Conservation (phyloP, 2,113 vertebrate genomes). For the Dicaeum eximium region DNA sequence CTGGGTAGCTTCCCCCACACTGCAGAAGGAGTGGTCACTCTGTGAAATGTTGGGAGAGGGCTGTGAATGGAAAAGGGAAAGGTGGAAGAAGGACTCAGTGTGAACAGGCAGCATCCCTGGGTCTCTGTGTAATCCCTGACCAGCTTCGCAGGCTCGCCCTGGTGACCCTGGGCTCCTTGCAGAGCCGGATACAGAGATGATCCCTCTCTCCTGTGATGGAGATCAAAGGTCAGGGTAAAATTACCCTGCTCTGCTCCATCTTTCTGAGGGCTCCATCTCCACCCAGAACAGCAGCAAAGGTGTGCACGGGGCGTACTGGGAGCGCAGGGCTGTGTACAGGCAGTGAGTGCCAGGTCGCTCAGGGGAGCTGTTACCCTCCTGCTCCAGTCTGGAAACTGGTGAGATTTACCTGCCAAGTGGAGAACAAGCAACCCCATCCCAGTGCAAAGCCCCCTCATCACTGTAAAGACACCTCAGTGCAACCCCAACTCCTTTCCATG, state of each 20-base stretch:
- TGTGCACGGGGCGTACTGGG: rapidly evolving
- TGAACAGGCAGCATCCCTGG: neutral
- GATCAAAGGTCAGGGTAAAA: constrained; percentile 64
- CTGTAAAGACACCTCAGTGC: neutral
- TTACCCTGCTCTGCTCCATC: constrained; percentile 37
- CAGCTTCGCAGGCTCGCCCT: neutral
- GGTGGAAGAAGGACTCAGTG: neutral
- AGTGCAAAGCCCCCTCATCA: neutral
- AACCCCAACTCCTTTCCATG: neutral
- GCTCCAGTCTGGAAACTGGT: neutral
- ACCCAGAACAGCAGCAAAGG: neutral
- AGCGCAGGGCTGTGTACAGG: neutral
- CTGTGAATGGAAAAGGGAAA: constrained; percentile 9
- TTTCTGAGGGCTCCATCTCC: neutral
- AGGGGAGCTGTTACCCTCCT: rapidly evolving
- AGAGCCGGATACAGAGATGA: constrained; percentile 62
- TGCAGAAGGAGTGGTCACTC: neutral
- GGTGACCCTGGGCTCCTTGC: constrained; percentile 54
- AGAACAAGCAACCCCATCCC: neutral
- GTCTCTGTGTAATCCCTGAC: constrained; percentile 33
- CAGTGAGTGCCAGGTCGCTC: neutral
- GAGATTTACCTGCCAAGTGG: neutral
- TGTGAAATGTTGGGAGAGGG: neutral
- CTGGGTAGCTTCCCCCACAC: neutral
- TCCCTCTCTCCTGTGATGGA: constrained; percentile 8